phyloP scores from a whole-genome alignment of 2,888 invertebrate genomes.

The Opisthograptis luteolata region DNA sequence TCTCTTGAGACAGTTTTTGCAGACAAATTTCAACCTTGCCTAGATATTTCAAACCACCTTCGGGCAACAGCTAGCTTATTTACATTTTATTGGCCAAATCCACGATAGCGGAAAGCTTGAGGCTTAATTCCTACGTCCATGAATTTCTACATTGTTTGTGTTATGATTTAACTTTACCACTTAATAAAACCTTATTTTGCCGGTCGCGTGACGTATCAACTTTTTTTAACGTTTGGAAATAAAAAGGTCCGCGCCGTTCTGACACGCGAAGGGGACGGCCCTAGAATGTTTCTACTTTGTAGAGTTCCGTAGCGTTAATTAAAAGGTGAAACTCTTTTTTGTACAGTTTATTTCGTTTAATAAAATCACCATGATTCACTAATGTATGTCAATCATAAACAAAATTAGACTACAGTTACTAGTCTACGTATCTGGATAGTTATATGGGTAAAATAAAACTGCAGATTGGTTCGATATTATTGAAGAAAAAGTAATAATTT shows the following conservation, averaged over 20 bases:
- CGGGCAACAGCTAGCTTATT: neutral
- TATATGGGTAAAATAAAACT: too few relatives aligned
- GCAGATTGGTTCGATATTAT: too few relatives aligned
- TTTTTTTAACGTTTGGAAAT: constrained; percentile 45
- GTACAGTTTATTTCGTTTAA: neutral
- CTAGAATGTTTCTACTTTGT: constrained; percentile 29
- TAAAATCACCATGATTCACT: neutral
- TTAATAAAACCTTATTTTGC: constrained; percentile 33
- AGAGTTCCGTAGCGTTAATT: constrained; percentile 30
- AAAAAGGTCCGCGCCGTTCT: constrained; percentile 38
- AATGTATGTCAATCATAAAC: too few relatives aligned
- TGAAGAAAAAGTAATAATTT: too few relatives aligned
- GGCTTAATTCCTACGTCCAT: constrained; percentile 10
- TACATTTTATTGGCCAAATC: neutral
- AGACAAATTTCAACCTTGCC: too few relatives aligned
- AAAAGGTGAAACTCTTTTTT: constrained; percentile 25
- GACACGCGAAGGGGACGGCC: constrained; percentile 39
- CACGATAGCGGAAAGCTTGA: neutral
- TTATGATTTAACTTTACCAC: constrained; percentile 38
- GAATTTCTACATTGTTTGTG: constrained; percentile 29
- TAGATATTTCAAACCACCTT: too few relatives aligned
- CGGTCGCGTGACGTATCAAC: constrained; percentile 45
- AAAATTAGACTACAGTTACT: too few relatives aligned
- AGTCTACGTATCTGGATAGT: too few relatives aligned
- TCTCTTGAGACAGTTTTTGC: too few relatives aligned